Evolutionary conservation across 2,888 invertebrate genomes (phyloP).

Genomic region (Acronicta psi): DNA sequence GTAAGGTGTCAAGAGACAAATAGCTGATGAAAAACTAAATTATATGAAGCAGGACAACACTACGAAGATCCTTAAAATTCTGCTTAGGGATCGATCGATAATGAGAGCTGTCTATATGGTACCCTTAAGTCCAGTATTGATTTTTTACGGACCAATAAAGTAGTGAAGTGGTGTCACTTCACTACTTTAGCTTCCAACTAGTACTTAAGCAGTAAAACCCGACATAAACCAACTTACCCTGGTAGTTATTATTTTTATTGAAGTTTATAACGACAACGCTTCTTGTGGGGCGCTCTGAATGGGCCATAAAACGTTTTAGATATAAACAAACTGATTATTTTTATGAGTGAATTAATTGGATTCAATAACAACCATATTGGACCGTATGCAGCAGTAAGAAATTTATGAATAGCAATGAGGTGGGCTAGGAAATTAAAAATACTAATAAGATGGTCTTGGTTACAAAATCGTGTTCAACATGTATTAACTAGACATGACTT

Average conservation of each 20-base stretch:
- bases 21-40: too few relatives aligned
- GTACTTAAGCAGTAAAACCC: slow-evolving; percentile 22
- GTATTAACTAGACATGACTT: too few relatives aligned
- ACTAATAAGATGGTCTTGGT: too few relatives aligned
- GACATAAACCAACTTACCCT: slow-evolving; percentile 42
- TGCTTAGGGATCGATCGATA: too few relatives aligned
- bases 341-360: slow-evolving; percentile 54
- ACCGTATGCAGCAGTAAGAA: slow-evolving; percentile 19
- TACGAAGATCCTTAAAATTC: too few relatives aligned
- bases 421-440: neutral
- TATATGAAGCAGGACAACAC: too few relatives aligned
- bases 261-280: slow-evolving; percentile 38
- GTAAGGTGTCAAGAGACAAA: too few relatives aligned
- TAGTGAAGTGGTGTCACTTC: too few relatives aligned
- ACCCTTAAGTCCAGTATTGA: slow-evolving; percentile 1
- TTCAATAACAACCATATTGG: slow-evolving; percentile 37
- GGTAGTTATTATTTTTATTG: slow-evolving; percentile 39
- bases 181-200: slow-evolving; percentile 15
- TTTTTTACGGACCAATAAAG: slow-evolving; percentile 3
- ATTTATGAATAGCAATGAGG: slow-evolving; percentile 41
- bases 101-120: too few relatives aligned
- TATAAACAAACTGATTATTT: slow-evolving; percentile 47
- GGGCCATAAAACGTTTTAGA: slow-evolving; percentile 53
- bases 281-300: slow-evolving; percentile 26
- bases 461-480: too few relatives aligned